phyloP scores from a whole-genome alignment of 2,797 vertebrate genomes.

The Parauchenoglanis ngamensis region DNA sequence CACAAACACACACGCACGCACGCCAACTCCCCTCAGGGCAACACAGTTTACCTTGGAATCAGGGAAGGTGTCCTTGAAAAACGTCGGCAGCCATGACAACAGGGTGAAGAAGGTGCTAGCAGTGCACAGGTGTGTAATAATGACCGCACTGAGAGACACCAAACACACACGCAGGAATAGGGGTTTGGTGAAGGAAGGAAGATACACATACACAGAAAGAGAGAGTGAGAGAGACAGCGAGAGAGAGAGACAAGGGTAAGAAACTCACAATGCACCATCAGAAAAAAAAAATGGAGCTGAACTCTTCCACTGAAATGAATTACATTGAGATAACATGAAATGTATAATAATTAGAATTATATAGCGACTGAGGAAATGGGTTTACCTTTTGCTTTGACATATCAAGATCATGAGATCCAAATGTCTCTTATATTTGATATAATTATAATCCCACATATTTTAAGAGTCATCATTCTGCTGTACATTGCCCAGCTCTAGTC shows the following conservation, averaged over 20 bases:
- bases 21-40: neutral
- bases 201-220: neutral
- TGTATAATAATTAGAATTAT: neutral
- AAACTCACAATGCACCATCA: neutral
- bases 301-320: neutral
- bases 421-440: neutral
- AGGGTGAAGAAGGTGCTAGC: conserved; percentile 93
- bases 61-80: conserved; percentile 92
- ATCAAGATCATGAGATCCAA: neutral
- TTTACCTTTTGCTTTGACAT: neutral
- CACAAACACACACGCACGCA: neutral
- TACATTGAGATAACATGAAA: neutral
- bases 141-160: conserved; percentile 80
- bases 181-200: neutral
- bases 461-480: neutral
- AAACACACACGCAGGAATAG: neutral
- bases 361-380: neutral
- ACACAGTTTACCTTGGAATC: conserved; percentile 83
- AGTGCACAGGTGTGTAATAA: conserved; percentile 88
- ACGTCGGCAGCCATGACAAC: conserved; percentile 95
- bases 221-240: no score
- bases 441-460: neutral
- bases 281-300: neutral
- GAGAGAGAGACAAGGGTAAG: neutral
- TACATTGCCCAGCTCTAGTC: no score